Evolutionary conservation across 2,113 vertebrate species (phyloP).

Genomic region (Boulengeromyrus knoepffleri): DNA sequence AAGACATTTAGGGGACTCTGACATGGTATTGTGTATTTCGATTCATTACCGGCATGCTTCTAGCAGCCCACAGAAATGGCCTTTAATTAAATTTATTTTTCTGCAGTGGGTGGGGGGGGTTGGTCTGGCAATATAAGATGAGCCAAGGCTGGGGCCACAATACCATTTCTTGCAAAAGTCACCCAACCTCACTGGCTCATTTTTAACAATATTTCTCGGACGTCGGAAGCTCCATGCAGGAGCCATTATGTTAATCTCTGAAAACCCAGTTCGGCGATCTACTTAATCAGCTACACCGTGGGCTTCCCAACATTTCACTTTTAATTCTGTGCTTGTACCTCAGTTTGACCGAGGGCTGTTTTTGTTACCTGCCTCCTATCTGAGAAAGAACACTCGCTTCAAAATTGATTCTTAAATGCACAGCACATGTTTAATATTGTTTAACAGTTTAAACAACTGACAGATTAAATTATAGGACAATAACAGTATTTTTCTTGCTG

Average conservation of each 20-base stretch:
- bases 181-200: constrained; percentile 1
- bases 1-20: constrained; percentile 17
- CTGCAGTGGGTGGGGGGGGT: not conserved
- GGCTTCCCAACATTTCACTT: not conserved
- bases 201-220: constrained; percentile 18
- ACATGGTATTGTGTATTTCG: constrained; percentile 18
- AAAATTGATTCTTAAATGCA: not conserved
- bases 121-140: not conserved
- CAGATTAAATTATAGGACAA: not conserved
- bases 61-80: not conserved
- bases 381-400: not conserved
- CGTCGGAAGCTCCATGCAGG: constrained; percentile 6
- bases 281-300: not conserved
- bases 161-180: constrained; percentile 10
- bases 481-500: not conserved
- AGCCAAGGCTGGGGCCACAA: not conserved
- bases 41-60: constrained; percentile 10
- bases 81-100: constrained; percentile 18
- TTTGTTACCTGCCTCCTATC: not conserved
- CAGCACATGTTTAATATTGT: not conserved
- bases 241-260: constrained; percentile 22
- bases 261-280: not conserved
- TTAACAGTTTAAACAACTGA: not conserved
- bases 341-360: not conserved
- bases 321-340: not conserved